These are phyloP conservation scores for Acrocephalus arundinaceus DNA, from an alignment of 2,113 vertebrate genomes.

Conservation along the genomic window DNA sequence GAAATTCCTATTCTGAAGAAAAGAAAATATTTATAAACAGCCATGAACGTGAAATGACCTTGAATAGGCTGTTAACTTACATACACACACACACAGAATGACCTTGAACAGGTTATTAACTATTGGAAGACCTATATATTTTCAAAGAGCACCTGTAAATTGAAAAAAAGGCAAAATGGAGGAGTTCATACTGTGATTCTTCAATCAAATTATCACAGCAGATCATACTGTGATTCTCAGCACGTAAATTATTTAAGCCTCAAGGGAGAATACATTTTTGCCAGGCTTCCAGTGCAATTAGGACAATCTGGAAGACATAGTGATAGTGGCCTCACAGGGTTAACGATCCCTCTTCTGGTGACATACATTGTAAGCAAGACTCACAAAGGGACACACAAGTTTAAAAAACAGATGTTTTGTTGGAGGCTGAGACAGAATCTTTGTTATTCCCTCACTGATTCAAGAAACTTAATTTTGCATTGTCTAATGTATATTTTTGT, in stretches of 20 bases:
- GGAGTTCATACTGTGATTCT: background rate
- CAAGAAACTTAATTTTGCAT: background rate
- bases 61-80: background rate
- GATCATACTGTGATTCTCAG: background rate
- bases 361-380: background rate
- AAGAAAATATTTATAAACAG: background rate
- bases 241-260: slow-evolving; percentile 29
- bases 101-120: background rate
- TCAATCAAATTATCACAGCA: background rate
- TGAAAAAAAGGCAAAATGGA: background rate
- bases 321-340: background rate
- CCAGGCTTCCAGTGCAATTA: background rate
- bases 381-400: background rate
- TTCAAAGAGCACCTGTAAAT: background rate
- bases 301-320: background rate
- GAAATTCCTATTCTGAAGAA: background rate
- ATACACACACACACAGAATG: background rate
- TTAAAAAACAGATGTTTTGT: background rate
- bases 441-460: background rate
- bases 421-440: background rate
- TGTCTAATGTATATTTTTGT: background rate
- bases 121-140: background rate
- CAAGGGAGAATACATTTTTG: background rate
- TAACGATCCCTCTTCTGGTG: slow-evolving; percentile 19
- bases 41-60: background rate